phyloP scores from a whole-genome alignment of 1,140 invertebrate genomes.

The Melanaphis sacchari region DNA sequence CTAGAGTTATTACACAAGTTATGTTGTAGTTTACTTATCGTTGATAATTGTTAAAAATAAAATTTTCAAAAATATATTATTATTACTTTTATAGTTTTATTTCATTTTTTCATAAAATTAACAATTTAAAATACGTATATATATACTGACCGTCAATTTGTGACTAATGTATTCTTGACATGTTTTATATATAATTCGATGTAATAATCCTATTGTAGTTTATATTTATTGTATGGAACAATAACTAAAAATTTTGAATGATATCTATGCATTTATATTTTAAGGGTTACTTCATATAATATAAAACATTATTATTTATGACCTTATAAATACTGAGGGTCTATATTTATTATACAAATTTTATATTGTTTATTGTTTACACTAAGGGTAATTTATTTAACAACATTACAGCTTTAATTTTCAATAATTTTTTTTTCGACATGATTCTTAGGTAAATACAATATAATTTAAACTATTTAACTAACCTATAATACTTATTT shows the following conservation, averaged over 20 bases:
- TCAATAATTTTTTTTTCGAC: neutral
- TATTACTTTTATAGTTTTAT: neutral
- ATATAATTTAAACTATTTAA: neutral
- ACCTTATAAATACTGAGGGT: neutral
- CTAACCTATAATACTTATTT: neutral
- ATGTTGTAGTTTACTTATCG: neutral
- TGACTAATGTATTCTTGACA: neutral
- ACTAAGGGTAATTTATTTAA: neutral
- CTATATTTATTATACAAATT: neutral
- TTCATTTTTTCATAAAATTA: neutral
- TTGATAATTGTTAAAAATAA: neutral
- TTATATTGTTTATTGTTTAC: neutral
- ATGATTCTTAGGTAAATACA: neutral
- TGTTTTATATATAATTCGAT: conserved; percentile 2
- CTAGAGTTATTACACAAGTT: neutral
- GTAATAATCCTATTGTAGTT: neutral
- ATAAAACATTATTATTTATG: conserved; percentile 21
- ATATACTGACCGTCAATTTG: neutral
- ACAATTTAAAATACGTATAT: neutral
- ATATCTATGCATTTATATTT: conserved; percentile 12
- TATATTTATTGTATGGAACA: conserved; percentile 15
- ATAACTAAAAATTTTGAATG: conserved; percentile 7
- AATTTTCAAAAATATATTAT: neutral
- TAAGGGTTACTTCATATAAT: conserved; percentile 1
- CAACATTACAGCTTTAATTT: neutral